phyloP scores from a whole-genome alignment of 2,113 vertebrate genomes.

The Pituophis catenifer region DNA sequence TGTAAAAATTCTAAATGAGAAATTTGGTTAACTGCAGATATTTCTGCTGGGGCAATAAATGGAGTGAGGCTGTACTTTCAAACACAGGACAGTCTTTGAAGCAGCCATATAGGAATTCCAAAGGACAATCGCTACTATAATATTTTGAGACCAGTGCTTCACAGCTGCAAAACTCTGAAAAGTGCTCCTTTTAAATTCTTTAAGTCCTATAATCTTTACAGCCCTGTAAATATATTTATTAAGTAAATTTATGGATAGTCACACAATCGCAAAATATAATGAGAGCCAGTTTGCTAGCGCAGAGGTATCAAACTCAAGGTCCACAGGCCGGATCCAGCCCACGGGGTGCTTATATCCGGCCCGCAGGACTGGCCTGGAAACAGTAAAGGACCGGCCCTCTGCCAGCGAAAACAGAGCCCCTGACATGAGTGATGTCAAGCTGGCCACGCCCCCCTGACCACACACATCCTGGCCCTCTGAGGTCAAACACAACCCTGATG shows the following conservation, averaged over 20 bases:
- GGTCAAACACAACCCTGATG: no score
- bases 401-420: no score
- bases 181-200: neutral
- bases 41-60: neutral
- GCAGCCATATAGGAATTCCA: neutral
- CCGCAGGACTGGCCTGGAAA: no score
- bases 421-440: no score
- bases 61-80: no score
- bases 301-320: neutral
- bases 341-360: no score
- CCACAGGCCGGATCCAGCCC: no score
- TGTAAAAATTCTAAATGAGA: neutral
- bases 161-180: neutral
- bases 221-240: neutral
- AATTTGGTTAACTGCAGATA: neutral
- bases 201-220: neutral
- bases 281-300: neutral
- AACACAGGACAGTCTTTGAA: neutral
- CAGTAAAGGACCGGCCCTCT: no score
- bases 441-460: no score
- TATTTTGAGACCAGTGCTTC: neutral
- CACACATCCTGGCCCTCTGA: no score
- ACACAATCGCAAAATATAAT: neutral
- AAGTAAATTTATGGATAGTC: neutral
- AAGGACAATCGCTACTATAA: neutral